Evolutionary conservation across 37 sponge, comb jelly and placozoan genomes (phyloP).

Genomic region (Halisarca cf. caerulea): DNA sequence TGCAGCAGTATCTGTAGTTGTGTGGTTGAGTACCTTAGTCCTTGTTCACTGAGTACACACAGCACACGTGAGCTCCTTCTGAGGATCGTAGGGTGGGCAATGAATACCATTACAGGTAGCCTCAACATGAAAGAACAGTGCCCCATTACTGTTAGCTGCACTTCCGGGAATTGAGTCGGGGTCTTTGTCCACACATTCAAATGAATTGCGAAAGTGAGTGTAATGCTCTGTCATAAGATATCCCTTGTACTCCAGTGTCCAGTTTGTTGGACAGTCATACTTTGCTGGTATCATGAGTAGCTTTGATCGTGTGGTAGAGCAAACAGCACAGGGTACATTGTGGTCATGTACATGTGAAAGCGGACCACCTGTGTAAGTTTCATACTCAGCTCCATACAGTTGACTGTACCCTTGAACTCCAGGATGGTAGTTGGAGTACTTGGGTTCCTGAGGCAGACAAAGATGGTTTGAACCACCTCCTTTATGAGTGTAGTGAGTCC

Average conservation of each 20-base stretch:
- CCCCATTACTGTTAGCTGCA: not conserved
- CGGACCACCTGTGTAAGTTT: too few relatives aligned
- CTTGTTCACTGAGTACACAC: not conserved
- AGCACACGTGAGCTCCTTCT: conserved; percentile 21
- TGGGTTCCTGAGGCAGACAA: conserved; percentile 17
- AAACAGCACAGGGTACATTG: conserved; percentile 31
- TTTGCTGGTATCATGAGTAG: not conserved
- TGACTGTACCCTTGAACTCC: not conserved
- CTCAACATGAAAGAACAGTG: conserved; percentile 17
- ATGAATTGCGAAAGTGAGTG: not conserved
- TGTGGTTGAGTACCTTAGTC: too few relatives aligned
- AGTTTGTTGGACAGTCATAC: conserved; percentile 8
- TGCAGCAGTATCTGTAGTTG: too few relatives aligned
- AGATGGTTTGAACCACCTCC: conserved; percentile 20
- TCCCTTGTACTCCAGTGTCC: conserved; percentile 20
- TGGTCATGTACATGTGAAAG: too few relatives aligned
- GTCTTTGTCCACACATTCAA: conserved; percentile 4
- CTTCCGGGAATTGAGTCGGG: not conserved
- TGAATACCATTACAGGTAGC: conserved; percentile 9
- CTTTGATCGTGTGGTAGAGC: not conserved
- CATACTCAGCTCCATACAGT: too few relatives aligned
- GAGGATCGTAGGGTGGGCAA: conserved; percentile 13
- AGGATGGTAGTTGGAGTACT: not conserved
- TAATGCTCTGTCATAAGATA: conserved; percentile 25
- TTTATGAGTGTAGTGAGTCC: not conserved